phyloP scores from a whole-genome alignment of 2,797 vertebrate genomes.

The Pseudopleuronectes americanus region DNA sequence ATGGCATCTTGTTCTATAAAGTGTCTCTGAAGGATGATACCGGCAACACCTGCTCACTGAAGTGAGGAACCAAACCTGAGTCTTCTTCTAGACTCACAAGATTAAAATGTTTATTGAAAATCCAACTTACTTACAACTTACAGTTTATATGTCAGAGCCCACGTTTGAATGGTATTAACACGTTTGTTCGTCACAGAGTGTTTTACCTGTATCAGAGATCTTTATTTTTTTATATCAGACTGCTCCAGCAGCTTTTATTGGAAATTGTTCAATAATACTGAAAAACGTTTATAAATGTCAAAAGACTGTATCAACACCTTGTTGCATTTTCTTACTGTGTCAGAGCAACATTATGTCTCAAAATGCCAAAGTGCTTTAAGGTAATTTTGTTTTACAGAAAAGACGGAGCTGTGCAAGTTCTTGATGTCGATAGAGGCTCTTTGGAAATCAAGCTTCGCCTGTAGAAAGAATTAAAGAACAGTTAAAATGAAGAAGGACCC shows the following conservation, averaged over 20 bases:
- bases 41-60: too few relatives aligned
- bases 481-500: constrained; percentile 22
- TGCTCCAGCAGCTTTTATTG: not conserved
- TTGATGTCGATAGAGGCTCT: constrained; percentile 34
- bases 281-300: constrained; percentile 7
- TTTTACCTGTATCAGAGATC: too few relatives aligned
- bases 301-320: not conserved
- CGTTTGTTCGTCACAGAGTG: too few relatives aligned
- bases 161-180: too few relatives aligned
- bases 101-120: too few relatives aligned
- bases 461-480: constrained; percentile 35
- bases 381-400: constrained; percentile 19
- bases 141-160: too few relatives aligned
- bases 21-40: too few relatives aligned
- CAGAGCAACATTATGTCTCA: constrained; percentile 10
- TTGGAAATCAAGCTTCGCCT: constrained; percentile 43
- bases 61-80: too few relatives aligned
- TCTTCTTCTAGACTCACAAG: too few relatives aligned
- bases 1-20: too few relatives aligned
- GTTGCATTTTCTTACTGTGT: constrained; percentile 12
- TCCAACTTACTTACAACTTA: too few relatives aligned
- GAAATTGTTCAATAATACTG: not conserved
- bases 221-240: not conserved
- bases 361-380: constrained; percentile 40
- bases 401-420: constrained; percentile 12